A percentile compares a stretch with the other conserved stretches of the same genome.
These are phyloP conservation scores for Leucophora obtusa DNA, from an alignment of 2,888 invertebrate species.

Conservation along the genomic window DNA sequence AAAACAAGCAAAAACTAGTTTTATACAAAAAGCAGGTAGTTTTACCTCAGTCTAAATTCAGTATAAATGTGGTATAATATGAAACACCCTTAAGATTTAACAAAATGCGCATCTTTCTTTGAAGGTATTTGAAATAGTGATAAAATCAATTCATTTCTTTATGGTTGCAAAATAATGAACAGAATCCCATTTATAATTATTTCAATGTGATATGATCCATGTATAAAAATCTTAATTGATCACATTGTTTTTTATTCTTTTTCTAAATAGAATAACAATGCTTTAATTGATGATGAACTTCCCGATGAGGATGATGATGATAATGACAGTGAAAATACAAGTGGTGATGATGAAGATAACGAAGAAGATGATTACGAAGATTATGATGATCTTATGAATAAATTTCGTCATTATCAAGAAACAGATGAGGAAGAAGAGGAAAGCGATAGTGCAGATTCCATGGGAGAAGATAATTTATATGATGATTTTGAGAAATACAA, in stretches of 20 bases:
- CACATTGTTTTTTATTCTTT: constrained; percentile 38
- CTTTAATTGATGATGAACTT: constrained; percentile 71
- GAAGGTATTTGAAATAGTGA: constrained; percentile 40
- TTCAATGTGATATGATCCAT: constrained; percentile 47
- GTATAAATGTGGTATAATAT: no score
- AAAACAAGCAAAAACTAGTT: no score
- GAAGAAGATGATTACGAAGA: constrained; percentile 63
- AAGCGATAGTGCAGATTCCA: constrained; percentile 62
- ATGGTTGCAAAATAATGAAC: constrained; percentile 15
- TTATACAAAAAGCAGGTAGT: no score
- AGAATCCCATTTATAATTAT: constrained; percentile 38
- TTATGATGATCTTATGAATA: constrained; percentile 58
- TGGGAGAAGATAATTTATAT: constrained; percentile 72
- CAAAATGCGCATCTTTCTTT: constrained; percentile 29
- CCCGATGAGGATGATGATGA: constrained; percentile 64
- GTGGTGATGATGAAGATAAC: constrained; percentile 52
- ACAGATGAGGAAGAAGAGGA: constrained; percentile 60
- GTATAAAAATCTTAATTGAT: constrained; percentile 60
- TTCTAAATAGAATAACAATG: constrained; percentile 70
- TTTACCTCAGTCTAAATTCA: no score
- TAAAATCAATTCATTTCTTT: constrained; percentile 50
- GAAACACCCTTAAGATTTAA: background rate
- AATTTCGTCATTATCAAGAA: constrained; percentile 61
- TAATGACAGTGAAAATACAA: constrained; percentile 60
- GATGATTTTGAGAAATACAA: constrained; percentile 72